Base-by-base conservation (phyloP, 2,113 vertebrate species). In the Malurus cyaneus region DNA sequence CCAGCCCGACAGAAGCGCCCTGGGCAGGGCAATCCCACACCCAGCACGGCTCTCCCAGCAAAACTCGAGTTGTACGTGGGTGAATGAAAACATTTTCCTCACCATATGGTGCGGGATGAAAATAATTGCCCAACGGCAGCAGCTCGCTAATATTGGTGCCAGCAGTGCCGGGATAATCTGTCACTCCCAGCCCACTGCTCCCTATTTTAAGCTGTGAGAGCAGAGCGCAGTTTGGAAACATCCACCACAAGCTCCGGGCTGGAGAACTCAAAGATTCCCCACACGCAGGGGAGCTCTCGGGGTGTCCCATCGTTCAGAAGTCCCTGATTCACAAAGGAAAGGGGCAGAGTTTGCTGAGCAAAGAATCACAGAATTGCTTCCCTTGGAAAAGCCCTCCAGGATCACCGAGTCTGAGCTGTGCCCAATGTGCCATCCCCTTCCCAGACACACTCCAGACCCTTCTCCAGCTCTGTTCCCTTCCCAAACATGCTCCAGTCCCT, bases 81-180 rank as follows among this genome's bases (percentile, higher is more conserved):
- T 90, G 96, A 97, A 95, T 78, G 96, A 93, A 98, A 98, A 97
- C 98, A 97, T 97, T 97, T 95, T 96, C 97, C 80, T 96, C 95
- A 39, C 96, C 96, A 95, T 97, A 96, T 97, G 97, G 80, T 41
- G 77, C 67, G 31, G 88, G 72, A 92, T 84, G 87, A 92, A 92
- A 97, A 94, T 96, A 96, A 97, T 97, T 96, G 97, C 97, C 90
- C 81, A 92, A 89, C 56, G 94, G 84, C 97, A 97, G 96, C 73
- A 94, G 97, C 93, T 96, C 65, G 3, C 96, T 96, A 96, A 97
- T 95, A 91, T 28, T 46, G 92, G 94, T 96, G 97, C 97, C 97
- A 97, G 39, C 39, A 59, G 97, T 66, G 80, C 91, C 86, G 78
- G 91, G 84, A 81, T 87, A 92, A 90, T 79, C 93, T 94, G 94